Percentiles rank a stretch among this genome's conserved stretches.
phyloP scores from a whole-genome alignment of 2,797 vertebrate species.

The Enteromius argenteus region DNA sequence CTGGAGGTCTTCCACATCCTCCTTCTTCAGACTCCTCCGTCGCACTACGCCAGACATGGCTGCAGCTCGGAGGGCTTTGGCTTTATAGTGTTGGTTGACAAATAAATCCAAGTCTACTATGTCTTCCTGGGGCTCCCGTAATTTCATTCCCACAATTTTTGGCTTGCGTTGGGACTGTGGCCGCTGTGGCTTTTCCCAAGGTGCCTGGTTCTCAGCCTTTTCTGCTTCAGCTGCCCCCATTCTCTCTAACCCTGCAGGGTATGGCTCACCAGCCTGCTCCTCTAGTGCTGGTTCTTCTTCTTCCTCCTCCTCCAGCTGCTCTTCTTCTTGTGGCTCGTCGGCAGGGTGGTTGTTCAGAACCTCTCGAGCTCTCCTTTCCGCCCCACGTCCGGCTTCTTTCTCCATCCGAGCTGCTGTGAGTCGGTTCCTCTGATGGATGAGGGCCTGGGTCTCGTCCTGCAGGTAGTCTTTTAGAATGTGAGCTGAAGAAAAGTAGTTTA shows the following conservation, averaged over 20 bases:
- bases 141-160: slow-evolving; percentile 78
- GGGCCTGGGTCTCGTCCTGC: slow-evolving; percentile 60
- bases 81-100: slow-evolving; percentile 81
- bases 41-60: slow-evolving; percentile 64
- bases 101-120: slow-evolving; percentile 88
- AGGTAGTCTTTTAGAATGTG: slow-evolving; percentile 76
- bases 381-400: slow-evolving; percentile 25
- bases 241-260: slow-evolving; percentile 44
- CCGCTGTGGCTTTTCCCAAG: slow-evolving; percentile 15
- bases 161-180: slow-evolving; percentile 61
- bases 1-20: slow-evolving; percentile 65
- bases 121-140: slow-evolving; percentile 72
- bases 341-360: slow-evolving; percentile 26
- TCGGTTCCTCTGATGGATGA: slow-evolving; percentile 62
- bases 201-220: background rate
- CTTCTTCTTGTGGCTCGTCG: slow-evolving; percentile 54
- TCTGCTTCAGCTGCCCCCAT: background rate
- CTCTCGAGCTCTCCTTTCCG: slow-evolving; percentile 50
- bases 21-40: slow-evolving; percentile 72
- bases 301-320: slow-evolving; percentile 51
- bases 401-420: slow-evolving; percentile 12
- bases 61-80: slow-evolving; percentile 73
- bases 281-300: slow-evolving; percentile 25
- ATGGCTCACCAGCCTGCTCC: slow-evolving; percentile 36
- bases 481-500: slow-evolving; percentile 77